Evolutionary conservation across 2,888 invertebrate genomes (phyloP), one percentile per base, ranked within the genome.

Genomic region (Clunio marinus): DNA sequence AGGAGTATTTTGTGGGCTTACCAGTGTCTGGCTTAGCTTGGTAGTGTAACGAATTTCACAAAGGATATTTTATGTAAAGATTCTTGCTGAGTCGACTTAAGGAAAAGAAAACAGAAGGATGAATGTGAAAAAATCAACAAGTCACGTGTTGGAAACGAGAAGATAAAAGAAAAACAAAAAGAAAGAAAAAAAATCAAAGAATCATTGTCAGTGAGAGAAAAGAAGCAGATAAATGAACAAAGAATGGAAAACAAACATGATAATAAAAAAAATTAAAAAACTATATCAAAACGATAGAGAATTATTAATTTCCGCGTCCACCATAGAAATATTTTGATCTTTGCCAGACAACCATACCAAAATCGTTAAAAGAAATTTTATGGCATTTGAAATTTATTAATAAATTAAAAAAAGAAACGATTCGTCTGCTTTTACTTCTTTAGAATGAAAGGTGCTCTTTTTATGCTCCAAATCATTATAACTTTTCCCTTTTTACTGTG

Each of bases 331-430:
- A 41, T 65, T 65, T 65, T 65, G 63, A 65, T 65, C 28, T 45
- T 24, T 46, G 28, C 28, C 63, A 65, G 63, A 65, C 63, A 45
- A 62, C 24, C 60, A 35, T 17, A n/a, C 13, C 27, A 24, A 22
- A 46, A n/a, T 17, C 17, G 51, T 65, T 32, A 46, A 65, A 63
- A 46, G 51, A 62, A 20, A 45, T 65, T 65, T 65, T 65, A 65
- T 65, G 46, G 45, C 63, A 65, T 65, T 65, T n/a, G 27, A 46
- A 65, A 46, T 62, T 62, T 62, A 65, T 65, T 65, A 65, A 65
- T 65, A 65, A 65, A 65, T 65, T 27, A 28, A 51, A 51, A 51
- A 17, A 4, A 20, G 51, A 41, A 5, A 5, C 51, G 20, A n/a
- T n/a, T n/a, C n/a, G n/a, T n/a, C n/a, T n/a, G n/a, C n/a, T n/a